Percentiles rank a stretch among this genome's conserved stretches.
Evolutionary conservation across 1,140 invertebrate species (phyloP).

Genomic region (Campoletis sonorensis): DNA sequence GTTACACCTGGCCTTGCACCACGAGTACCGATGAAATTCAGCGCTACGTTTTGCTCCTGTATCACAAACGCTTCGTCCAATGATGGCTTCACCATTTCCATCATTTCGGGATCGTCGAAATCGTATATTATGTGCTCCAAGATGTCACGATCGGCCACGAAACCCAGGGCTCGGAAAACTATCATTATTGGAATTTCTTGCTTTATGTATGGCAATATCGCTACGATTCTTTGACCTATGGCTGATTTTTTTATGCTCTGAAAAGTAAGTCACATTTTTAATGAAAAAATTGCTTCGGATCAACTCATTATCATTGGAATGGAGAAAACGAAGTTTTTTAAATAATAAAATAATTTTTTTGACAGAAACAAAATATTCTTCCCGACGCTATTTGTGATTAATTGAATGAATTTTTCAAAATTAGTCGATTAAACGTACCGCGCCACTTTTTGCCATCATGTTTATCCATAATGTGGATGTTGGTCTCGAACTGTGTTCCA

Average conservation of each 20-base stretch:
- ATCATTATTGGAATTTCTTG: constrained; percentile 99
- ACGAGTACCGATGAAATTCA: constrained; percentile 98
- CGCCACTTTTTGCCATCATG: constrained; percentile 98
- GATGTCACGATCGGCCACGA: constrained; percentile 99
- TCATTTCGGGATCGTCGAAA: constrained; percentile 99
- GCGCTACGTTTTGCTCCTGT: constrained; percentile 98
- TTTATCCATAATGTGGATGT: constrained; percentile 99
- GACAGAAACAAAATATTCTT: no score
- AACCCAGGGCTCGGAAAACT: constrained; percentile 97
- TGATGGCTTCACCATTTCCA: constrained; percentile 99
- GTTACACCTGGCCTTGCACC: constrained; percentile 98
- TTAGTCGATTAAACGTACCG: constrained; percentile 69
- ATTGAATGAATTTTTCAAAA: no score
- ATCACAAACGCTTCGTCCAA: constrained; percentile 99
- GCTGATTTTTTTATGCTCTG: constrained; percentile 97
- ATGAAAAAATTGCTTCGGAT: no score
- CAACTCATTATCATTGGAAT: no score
- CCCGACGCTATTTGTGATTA: no score
- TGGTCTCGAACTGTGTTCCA: constrained; percentile 95
- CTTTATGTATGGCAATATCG: constrained; percentile 98
- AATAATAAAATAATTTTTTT: background rate
- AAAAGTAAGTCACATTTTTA: constrained; percentile 22
- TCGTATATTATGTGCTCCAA: constrained; percentile 99
- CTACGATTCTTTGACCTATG: constrained; percentile 98
- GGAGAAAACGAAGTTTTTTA: no score